Conservation (phyloP, 2,113 vertebrate species). For the Sinocyclocheilus grahami region DNA sequence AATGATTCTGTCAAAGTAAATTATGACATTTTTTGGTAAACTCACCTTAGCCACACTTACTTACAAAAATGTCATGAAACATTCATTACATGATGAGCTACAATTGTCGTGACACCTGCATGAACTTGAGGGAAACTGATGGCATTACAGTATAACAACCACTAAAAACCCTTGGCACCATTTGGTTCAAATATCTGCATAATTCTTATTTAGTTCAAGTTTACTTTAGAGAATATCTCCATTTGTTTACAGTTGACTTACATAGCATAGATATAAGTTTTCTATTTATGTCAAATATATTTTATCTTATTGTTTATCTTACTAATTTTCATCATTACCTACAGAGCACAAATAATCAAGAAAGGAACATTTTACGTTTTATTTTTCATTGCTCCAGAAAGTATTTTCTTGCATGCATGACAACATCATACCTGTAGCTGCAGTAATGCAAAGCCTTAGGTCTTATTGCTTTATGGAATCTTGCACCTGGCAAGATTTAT, state of each 20-base stretch:
- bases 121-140: too few relatives aligned
- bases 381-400: background rate
- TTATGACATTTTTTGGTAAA: background rate
- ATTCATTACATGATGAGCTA: background rate
- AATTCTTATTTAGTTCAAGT: background rate
- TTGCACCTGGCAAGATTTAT: conserved; percentile 39
- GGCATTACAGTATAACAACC: background rate
- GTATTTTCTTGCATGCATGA: background rate
- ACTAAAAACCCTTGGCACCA: background rate
- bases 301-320: background rate
- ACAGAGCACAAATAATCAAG: background rate
- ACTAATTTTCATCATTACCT: background rate
- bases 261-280: background rate
- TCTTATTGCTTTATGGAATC: conserved; percentile 23
- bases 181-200: background rate
- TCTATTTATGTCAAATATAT: background rate
- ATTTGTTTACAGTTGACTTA: background rate
- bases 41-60: background rate
- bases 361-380: background rate
- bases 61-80: too few relatives aligned
- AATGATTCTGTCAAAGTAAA: background rate
- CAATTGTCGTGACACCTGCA: background rate
- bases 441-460: background rate
- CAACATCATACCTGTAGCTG: background rate
- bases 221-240: background rate